Evolutionary conservation across 2,888 invertebrate species (phyloP), one percentile per base, ranked within the genome.

Genomic region (Drosophila buzzatii): DNA sequence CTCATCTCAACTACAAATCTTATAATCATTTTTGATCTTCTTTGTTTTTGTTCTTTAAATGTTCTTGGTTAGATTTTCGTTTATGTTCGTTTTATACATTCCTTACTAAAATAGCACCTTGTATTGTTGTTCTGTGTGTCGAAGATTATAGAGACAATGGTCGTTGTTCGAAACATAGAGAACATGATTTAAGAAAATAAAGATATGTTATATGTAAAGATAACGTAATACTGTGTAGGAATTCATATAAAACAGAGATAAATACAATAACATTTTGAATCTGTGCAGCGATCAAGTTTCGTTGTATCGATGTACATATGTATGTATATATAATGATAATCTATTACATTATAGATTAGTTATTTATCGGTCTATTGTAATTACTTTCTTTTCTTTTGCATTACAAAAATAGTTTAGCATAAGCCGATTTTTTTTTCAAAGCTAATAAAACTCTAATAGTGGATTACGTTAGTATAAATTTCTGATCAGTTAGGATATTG

Each of bases 41-140:
- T 69, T 69, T 71, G 71, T 1, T 33, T 35, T 51, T 33, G 18
- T 70, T 57, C 64, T 53, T 55, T 67, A 82, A 78, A 73, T 70
- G 74, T 78, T 57, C 74, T 71, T 73, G 62, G 39, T 66, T 75
- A 67, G 68, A 37, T 37, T 58, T 65, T 49, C 10, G n/a, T 12
- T 42, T 39, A 33, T n/a, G 55, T 39, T 71, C 58, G 53, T 39
- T 44, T 56, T 77, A 73, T 84, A 76, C 71, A 63, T 75, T 87
- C 35, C 52, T 86, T 81, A 86, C 81, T 81, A 86, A 90, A 89
- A 89, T 86, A 90, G 86, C 86, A 87, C 86, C 86, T 86, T 90
- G 76, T 77, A 84, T 90, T 90, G 81, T 90, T 85, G 66, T 75
- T 81, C 67, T 78, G 76, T 78, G 67, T 63, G 68, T 62, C 66